A percentile compares a stretch with the other conserved stretches of the same genome.
Evolutionary conservation across 2,113 vertebrate genomes (phyloP).

Genomic region (Lynx canadensis): DNA sequence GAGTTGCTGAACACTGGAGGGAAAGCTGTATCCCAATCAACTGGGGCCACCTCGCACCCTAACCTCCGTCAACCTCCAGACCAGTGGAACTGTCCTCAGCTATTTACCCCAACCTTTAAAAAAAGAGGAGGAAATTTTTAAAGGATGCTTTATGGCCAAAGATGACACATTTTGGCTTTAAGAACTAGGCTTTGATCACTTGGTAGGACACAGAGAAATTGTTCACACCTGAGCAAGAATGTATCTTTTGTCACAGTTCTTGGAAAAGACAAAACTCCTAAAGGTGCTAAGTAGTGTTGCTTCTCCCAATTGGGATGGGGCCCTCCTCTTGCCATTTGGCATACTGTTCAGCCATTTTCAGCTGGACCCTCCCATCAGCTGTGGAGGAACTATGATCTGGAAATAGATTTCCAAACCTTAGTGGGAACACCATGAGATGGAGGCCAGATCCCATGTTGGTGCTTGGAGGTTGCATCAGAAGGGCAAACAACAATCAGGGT

Average conservation of each 20-base stretch:
- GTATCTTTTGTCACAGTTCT: not conserved
- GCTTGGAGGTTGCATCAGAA: not conserved
- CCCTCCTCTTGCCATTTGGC: not conserved
- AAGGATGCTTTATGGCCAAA: not conserved
- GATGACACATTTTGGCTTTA: not conserved
- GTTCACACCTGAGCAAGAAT: constrained; percentile 26
- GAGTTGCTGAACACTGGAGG: not conserved
- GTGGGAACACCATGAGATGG: not conserved
- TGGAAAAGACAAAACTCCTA: not conserved
- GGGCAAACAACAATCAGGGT: not conserved
- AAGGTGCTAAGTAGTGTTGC: not conserved
- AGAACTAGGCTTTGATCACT: not conserved
- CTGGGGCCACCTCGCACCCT: not conserved
- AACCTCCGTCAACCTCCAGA: not conserved
- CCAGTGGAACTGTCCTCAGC: not conserved
- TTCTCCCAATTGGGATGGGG: not conserved
- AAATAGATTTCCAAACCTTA: not conserved
- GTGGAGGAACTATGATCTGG: not conserved
- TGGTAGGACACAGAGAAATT: not conserved
- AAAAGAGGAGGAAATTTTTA: not conserved
- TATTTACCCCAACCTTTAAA: not conserved
- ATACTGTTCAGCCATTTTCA: not conserved
- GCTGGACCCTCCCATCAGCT: not conserved
- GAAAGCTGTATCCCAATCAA: not conserved
- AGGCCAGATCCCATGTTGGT: not conserved